phyloP scores from a whole-genome alignment of 2,797 vertebrate genomes.

The Corythornis leucogaster region DNA sequence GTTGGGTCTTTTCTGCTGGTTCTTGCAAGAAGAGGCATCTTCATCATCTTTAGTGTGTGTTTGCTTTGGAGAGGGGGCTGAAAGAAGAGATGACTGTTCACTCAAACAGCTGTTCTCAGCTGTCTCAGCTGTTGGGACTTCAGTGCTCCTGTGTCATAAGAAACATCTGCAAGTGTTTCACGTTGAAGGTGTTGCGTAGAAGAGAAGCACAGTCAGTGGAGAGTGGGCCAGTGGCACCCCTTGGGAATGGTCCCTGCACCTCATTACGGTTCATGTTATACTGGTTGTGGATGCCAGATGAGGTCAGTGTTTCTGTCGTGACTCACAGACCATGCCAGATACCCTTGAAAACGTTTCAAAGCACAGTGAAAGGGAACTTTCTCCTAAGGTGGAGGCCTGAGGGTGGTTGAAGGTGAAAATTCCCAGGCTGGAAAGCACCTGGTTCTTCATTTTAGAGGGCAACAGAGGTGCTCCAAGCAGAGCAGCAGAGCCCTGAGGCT shows the following conservation, averaged over 20 bases:
- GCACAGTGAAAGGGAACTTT: not conserved
- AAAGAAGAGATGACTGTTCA: not conserved
- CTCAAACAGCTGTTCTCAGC: not conserved
- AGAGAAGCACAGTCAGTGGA: not conserved
- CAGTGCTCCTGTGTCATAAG: not conserved
- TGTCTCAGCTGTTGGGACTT: not conserved
- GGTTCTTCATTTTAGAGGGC: not conserved
- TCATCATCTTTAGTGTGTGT: not conserved
- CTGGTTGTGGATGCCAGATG: not conserved
- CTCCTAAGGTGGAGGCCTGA: not conserved
- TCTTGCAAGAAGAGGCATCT: not conserved
- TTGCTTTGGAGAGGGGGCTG: not conserved
- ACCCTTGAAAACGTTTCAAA: not conserved
- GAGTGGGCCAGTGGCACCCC: not conserved
- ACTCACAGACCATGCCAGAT: not conserved
- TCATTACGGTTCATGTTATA: rapidly evolving
- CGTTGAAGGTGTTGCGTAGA: not conserved
- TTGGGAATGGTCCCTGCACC: not conserved
- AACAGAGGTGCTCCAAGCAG: not conserved
- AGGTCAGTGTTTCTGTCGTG: not conserved
- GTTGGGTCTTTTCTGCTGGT: not conserved
- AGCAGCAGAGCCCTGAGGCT: not conserved
- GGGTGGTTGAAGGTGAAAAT: not conserved
- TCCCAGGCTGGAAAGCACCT: not conserved
- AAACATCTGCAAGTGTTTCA: not conserved